These are phyloP conservation scores for Centruroides sculpturatus DNA, from an alignment of 1,140 invertebrate species.

Conservation along the genomic window DNA sequence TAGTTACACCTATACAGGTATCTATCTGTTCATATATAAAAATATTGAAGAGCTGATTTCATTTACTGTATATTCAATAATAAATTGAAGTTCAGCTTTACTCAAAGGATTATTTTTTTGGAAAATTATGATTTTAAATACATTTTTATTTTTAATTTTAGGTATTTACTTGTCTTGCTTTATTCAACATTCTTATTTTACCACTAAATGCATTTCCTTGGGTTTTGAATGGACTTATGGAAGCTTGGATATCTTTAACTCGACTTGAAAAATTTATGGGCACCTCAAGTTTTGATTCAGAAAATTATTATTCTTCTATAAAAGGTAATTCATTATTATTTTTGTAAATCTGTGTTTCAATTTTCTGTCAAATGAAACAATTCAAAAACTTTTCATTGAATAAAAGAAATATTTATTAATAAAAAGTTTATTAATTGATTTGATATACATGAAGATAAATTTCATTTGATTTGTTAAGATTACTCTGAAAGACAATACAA, in stretches of 20 bases:
- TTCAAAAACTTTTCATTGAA: neutral
- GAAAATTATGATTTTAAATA: no score
- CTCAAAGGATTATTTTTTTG: no score
- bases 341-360: neutral
- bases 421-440: neutral
- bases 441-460: no score
- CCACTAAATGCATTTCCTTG: constrained; percentile 96
- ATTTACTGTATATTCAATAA: no score
- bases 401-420: neutral
- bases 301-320: constrained; percentile 28
- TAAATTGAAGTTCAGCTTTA: no score
- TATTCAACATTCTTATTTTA: constrained; percentile 90
- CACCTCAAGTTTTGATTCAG: constrained; percentile 46
- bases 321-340: neutral
- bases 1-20: no score
- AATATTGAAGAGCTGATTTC: no score
- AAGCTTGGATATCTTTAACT: constrained; percentile 45
- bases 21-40: no score
- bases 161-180: constrained; percentile 83
- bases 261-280: constrained; percentile 58
- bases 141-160: constrained; percentile 20
- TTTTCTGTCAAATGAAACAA: no score
- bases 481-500: no score
- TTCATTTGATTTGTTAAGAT: no score
- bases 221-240: constrained; percentile 87